These are phyloP conservation scores for Thymelicus lineola DNA, from an alignment of 2,888 invertebrate species.

Conservation along the genomic window DNA sequence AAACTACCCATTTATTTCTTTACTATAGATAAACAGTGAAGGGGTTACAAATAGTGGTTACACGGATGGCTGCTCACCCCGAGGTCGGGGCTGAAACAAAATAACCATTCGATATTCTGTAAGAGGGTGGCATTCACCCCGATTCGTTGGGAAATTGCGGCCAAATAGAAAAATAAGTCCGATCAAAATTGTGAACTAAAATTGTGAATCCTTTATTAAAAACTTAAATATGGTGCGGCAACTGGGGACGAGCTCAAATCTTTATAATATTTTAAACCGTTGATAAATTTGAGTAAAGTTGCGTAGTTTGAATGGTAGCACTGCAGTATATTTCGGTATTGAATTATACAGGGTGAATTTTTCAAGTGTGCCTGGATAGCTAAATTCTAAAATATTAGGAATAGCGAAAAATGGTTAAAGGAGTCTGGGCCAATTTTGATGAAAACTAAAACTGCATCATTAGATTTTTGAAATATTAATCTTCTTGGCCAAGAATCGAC, in stretches of 20 bases:
- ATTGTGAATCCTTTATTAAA: neutral
- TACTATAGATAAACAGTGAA: conserved; percentile 5
- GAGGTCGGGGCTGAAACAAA: conserved; percentile 16
- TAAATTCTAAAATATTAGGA: too few relatives aligned
- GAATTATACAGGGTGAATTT: too few relatives aligned
- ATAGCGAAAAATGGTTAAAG: too few relatives aligned
- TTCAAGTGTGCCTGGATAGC: too few relatives aligned
- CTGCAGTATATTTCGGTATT: too few relatives aligned
- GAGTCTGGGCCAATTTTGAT: too few relatives aligned
- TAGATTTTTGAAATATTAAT: too few relatives aligned
- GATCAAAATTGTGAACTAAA: neutral
- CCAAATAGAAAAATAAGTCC: neutral
- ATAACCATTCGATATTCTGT: conserved; percentile 22
- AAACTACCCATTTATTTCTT: conserved; percentile 16
- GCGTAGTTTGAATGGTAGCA: too few relatives aligned
- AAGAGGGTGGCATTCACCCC: conserved; percentile 5
- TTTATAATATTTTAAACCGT: too few relatives aligned
- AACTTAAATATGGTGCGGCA: neutral
- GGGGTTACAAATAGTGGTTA: conserved; percentile 32
- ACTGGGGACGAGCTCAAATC: neutral
- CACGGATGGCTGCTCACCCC: conserved; percentile 9
- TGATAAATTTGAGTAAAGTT: too few relatives aligned
- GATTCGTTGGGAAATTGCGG: neutral
- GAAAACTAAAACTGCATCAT: too few relatives aligned
- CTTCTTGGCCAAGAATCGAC: too few relatives aligned